phyloP scores from a whole-genome alignment of 2,113 vertebrate genomes.

The Camelus bactrianus region DNA sequence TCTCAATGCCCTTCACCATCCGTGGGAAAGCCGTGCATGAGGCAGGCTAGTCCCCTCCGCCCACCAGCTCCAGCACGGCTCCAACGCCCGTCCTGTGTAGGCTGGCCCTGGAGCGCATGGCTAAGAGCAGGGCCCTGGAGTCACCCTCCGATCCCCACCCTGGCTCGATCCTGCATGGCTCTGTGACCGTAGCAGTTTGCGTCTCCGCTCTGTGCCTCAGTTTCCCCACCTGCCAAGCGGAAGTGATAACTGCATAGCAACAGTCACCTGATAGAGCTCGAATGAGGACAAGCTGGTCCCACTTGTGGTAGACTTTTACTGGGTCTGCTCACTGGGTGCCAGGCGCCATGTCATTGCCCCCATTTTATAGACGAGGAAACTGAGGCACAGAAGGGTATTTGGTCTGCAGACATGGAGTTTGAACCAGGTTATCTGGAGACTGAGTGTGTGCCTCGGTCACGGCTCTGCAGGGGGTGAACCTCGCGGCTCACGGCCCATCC shows the following conservation, averaged over 20 bases:
- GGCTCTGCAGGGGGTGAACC: neutral
- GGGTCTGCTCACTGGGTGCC: rapidly evolving
- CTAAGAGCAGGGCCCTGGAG: neutral
- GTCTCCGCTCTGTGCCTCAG: neutral
- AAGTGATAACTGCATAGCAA: rapidly evolving
- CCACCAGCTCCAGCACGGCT: neutral
- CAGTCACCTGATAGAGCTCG: rapidly evolving
- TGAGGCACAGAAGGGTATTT: rapidly evolving
- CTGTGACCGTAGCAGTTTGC: neutral
- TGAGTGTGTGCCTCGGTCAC: neutral
- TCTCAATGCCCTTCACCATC: rapidly evolving
- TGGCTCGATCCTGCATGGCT: rapidly evolving
- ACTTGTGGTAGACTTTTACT: rapidly evolving
- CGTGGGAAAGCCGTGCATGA: neutral
- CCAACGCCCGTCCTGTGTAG: no score
- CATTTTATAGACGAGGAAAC: neutral
- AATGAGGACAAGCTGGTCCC: rapidly evolving
- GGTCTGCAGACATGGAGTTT: neutral
- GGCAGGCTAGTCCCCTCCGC: neutral
- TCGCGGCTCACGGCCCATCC: neutral
- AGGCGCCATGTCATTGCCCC: rapidly evolving
- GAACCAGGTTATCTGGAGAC: rapidly evolving
- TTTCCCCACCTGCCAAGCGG: neutral
- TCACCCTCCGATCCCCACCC: neutral
- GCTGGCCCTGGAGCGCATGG: rapidly evolving